A percentile compares a stretch with the other conserved stretches of the same genome.
Evolutionary conservation across 2,888 invertebrate species (phyloP).

Genomic region (Drosophila tripunctata): DNA sequence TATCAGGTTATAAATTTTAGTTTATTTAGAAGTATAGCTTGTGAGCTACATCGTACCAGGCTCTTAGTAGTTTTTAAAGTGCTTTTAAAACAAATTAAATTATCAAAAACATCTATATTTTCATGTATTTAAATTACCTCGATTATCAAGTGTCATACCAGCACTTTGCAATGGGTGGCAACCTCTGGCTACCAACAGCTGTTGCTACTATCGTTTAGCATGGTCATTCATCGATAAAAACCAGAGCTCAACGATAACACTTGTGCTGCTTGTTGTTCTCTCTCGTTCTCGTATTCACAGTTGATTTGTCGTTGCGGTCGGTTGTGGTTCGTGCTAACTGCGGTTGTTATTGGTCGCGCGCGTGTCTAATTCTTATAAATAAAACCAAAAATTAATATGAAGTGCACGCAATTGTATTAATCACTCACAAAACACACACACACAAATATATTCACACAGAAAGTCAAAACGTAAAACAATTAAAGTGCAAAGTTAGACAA

Average conservation of each 20-base stretch:
- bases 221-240: conserved; percentile 29
- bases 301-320: conserved; percentile 28
- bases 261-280: conserved; percentile 3
- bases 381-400: conserved; percentile 47
- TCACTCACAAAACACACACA: conserved; percentile 8
- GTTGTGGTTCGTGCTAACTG: conserved; percentile 16
- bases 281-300: conserved; percentile 31
- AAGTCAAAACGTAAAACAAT: conserved; percentile 20
- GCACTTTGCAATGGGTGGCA: conserved; percentile 6
- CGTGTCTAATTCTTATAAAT: conserved; percentile 23
- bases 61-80: too few species aligned
- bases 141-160: background rate
- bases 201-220: conserved; percentile 4
- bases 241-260: conserved; percentile 1
- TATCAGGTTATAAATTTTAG: too few species aligned
- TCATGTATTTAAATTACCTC: background rate
- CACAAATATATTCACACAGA: background rate
- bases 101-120: too few species aligned
- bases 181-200: conserved; percentile 20
- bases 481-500: conserved; percentile 28
- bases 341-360: conserved; percentile 14
- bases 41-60: too few species aligned
- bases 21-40: too few species aligned
- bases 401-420: conserved; percentile 53
- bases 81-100: too few species aligned